Conservation (phyloP, 2,888 invertebrate species). For the Eupithecia subfuscata region DNA sequence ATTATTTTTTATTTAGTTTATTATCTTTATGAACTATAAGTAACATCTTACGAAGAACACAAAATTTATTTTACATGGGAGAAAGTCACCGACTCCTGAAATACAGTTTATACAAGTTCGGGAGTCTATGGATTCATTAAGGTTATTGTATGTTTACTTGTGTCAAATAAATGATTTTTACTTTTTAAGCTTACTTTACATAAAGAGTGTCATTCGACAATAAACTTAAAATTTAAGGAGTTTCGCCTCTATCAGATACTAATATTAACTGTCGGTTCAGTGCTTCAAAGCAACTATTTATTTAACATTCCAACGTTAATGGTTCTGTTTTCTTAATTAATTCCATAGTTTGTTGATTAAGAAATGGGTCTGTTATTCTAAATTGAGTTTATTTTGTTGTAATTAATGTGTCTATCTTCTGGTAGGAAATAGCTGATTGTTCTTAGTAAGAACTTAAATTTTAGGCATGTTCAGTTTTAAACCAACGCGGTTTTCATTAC, state of each 20-base stretch:
- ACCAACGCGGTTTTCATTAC: not conserved
- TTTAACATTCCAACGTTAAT: constrained; percentile 44
- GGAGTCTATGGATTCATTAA: too few relatives aligned
- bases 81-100: too few relatives aligned
- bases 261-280: constrained; percentile 11
- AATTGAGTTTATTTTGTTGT: constrained; percentile 32
- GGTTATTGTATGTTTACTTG: too few relatives aligned
- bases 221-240: not conserved
- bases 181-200: too few relatives aligned
- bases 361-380: constrained; percentile 31
- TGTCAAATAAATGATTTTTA: too few relatives aligned
- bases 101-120: too few relatives aligned
- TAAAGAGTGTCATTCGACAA: not conserved
- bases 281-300: constrained; percentile 40
- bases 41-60: too few relatives aligned
- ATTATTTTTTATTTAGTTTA: too few relatives aligned
- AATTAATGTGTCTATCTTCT: constrained; percentile 19
- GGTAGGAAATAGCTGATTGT: not conserved
- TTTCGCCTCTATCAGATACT: constrained; percentile 14
- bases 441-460: not conserved
- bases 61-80: too few relatives aligned
- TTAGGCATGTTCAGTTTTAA: not conserved
- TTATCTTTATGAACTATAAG: too few relatives aligned
- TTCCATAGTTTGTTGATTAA: constrained; percentile 46
- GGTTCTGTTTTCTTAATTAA: constrained; percentile 47